phyloP scores from a whole-genome alignment of 2,888 invertebrate species.

The Lasius platythorax region DNA sequence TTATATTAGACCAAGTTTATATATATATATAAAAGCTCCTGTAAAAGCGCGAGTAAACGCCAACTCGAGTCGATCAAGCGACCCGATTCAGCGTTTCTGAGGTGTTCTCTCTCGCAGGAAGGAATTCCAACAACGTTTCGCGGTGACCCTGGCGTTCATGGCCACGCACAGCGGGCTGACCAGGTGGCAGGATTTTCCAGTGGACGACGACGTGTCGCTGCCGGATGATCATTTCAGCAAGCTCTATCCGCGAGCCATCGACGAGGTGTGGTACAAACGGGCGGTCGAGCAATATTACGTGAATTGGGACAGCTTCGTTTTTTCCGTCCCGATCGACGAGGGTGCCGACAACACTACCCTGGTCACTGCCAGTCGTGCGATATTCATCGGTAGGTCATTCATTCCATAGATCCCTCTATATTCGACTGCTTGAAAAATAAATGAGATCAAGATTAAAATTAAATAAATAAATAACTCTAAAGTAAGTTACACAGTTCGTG shows the following conservation, averaged over 20 bases:
- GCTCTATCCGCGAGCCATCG: slow-evolving; percentile 92
- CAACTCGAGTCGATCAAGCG: slow-evolving; percentile 2
- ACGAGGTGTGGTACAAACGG: slow-evolving; percentile 95
- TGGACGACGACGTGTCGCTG: slow-evolving; percentile 86
- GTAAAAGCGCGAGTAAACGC: slow-evolving; percentile 21
- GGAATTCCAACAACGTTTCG: slow-evolving; percentile 94
- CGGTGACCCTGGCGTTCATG: slow-evolving; percentile 94
- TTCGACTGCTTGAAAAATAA: too few relatives aligned
- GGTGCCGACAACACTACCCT: slow-evolving; percentile 88
- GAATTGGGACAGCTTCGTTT: slow-evolving; percentile 93
- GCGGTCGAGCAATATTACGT: slow-evolving; percentile 95
- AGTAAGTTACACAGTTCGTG: neutral
- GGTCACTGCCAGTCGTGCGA: slow-evolving; percentile 95
- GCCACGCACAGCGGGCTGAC: slow-evolving; percentile 96
- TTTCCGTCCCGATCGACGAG: slow-evolving; percentile 91
- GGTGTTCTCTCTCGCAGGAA: slow-evolving; percentile 88
- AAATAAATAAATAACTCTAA: neutral
- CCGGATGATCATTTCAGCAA: slow-evolving; percentile 90
- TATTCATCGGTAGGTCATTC: slow-evolving; percentile 86
- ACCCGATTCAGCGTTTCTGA: slow-evolving; percentile 37
- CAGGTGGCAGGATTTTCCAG: slow-evolving; percentile 93
- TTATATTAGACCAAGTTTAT: neutral
- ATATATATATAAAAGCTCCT: neutral
- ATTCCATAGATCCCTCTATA: too few relatives aligned
- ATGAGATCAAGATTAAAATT: neutral